Conservation (phyloP, 2,888 invertebrate genomes). For the Clivina fossor region DNA sequence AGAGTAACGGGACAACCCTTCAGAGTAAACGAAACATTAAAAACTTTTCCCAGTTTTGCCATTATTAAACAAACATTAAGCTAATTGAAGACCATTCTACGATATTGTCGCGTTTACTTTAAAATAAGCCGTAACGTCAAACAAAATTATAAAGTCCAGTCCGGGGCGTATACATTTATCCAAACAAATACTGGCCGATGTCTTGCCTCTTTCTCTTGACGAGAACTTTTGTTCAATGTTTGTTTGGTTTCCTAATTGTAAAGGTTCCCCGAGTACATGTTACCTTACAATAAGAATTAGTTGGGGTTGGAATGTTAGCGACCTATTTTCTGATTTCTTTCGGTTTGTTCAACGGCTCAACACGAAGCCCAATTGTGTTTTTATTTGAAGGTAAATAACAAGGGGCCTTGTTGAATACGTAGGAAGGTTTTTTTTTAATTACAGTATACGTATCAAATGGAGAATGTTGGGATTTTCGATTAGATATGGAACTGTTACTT, state of each 20-base stretch:
- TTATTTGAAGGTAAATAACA: too few relatives aligned
- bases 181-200: constrained; percentile 1
- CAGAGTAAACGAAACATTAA: constrained; percentile 9
- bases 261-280: constrained; percentile 6
- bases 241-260: constrained; percentile 21
- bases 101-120: constrained; percentile 21
- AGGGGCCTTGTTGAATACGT: too few relatives aligned
- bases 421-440: too few relatives aligned
- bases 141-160: constrained; percentile 26
- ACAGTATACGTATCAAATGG: too few relatives aligned
- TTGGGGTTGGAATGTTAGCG: too few relatives aligned
- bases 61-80: constrained; percentile 29
- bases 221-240: constrained; percentile 13
- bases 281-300: constrained; percentile 17
- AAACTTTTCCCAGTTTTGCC: constrained; percentile 15
- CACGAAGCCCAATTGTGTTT: too few relatives aligned
- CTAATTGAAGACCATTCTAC: constrained; percentile 22
- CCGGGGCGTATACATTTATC: too few relatives aligned
- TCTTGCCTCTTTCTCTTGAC: neutral
- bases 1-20: neutral
- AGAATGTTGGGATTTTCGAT: too few relatives aligned
- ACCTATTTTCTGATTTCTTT: too few relatives aligned
- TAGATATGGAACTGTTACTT: too few relatives aligned
- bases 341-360: too few relatives aligned
- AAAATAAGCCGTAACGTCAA: constrained; percentile 26